Evolutionary conservation across 2,888 invertebrate species (phyloP).

Genomic region (Cosmia trapezina): DNA sequence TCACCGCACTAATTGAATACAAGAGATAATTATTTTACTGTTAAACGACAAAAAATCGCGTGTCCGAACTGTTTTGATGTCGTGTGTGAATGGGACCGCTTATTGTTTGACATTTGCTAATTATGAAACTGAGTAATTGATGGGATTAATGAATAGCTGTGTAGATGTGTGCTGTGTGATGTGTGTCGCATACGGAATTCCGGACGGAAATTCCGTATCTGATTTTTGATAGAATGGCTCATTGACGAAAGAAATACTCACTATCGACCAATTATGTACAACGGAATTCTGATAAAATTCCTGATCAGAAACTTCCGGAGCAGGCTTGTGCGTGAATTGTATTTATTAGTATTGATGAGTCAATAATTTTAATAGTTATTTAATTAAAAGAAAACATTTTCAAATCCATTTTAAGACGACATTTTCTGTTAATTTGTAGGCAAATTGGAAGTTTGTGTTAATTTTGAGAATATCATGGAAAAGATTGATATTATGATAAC

Average conservation of each 20-base stretch:
- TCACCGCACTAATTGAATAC: constrained; percentile 86
- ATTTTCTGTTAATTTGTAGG: constrained; percentile 16
- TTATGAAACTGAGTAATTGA: constrained; percentile 40
- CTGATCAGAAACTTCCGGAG: neutral
- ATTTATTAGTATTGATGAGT: constrained; percentile 35
- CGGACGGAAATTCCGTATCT: neutral
- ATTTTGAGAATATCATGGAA: constrained; percentile 24
- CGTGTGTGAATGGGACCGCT: constrained; percentile 58
- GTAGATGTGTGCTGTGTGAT: too few species aligned
- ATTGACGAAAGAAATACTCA: constrained; percentile 16
- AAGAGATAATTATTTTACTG: constrained; percentile 81
- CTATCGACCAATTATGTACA: neutral
- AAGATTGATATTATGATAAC: constrained; percentile 33
- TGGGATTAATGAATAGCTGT: constrained; percentile 10
- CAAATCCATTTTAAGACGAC: constrained; percentile 13
- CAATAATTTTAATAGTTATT: constrained; percentile 31
- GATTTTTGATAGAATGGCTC: neutral
- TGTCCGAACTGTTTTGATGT: constrained; percentile 66
- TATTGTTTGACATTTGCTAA: constrained; percentile 61
- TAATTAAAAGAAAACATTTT: constrained; percentile 27
- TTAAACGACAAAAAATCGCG: constrained; percentile 67
- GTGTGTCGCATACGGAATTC: too few species aligned
- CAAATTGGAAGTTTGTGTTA: constrained; percentile 33
- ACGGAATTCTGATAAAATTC: constrained; percentile 28
- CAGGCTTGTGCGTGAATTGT: neutral